Evolutionary conservation across 2,888 invertebrate species (phyloP).

Genomic region (Agriotes lineatus): DNA sequence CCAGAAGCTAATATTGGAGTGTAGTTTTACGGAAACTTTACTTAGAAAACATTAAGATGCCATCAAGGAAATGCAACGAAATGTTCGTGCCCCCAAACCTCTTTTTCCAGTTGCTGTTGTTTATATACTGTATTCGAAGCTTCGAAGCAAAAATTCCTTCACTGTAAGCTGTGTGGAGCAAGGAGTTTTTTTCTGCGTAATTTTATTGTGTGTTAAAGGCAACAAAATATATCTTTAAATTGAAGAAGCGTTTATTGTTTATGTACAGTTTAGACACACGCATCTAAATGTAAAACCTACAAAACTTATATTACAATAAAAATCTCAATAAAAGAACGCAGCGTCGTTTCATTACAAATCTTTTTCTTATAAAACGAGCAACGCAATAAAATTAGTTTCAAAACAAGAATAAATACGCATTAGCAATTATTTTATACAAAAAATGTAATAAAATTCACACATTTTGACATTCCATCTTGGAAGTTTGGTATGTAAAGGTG

Average conservation of each 20-base stretch:
- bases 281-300: slow-evolving; percentile 40
- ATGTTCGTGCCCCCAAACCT: too few species aligned
- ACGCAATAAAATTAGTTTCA: slow-evolving; percentile 9
- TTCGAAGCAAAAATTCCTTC: too few species aligned
- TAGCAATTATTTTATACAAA: slow-evolving; percentile 27
- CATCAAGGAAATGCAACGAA: too few species aligned
- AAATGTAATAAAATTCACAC: slow-evolving; percentile 25
- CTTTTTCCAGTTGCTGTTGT: too few species aligned
- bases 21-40: too few species aligned
- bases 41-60: too few species aligned
- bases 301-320: slow-evolving; percentile 40
- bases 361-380: slow-evolving; percentile 19
- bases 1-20: too few species aligned
- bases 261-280: slow-evolving; percentile 40
- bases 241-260: slow-evolving; percentile 43
- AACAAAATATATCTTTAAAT: background rate
- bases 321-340: slow-evolving; percentile 4
- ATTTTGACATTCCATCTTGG: slow-evolving; percentile 27
- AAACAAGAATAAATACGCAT: slow-evolving; percentile 20
- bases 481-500: slow-evolving; percentile 31
- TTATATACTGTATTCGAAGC: too few species aligned
- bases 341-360: background rate
- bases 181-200: too few species aligned
- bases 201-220: too few species aligned
- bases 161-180: too few species aligned